Base-by-base conservation (phyloP, 2,888 invertebrate genomes). In the Plusia festucae region DNA sequence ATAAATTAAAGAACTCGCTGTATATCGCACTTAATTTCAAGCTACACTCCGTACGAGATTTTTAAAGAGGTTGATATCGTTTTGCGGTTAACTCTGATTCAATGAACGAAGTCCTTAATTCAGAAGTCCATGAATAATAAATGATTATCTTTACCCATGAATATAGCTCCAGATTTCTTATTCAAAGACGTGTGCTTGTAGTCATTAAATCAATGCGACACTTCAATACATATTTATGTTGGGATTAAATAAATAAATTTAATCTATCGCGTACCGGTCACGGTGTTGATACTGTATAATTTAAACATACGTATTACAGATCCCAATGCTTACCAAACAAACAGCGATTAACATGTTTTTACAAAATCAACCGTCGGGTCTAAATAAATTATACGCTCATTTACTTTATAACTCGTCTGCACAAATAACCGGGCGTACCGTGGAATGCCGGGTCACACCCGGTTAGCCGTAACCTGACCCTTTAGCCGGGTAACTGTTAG, bases 351-450 rank as follows among this genome's bases (percentile, higher is more conserved):
- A 67, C 80, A 81, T 81, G 82, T 71, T 80, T 81, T 72, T 67
- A 66, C 60, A 53, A 68, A 72, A 82, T 78, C 78, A 76, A 78
- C 82, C 67, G 69, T 65, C 46, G 64, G 64, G 68, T 71, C 65
- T 78, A 83, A 79, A 76, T 74, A 74, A 82, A 83, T 81, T 82
- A 74, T 64, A 60, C 73, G 68, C 73, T 73, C 82, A 78, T 82
- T 83, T 79, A 76, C 73, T 68, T 79, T 73, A 67, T 70, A 79
- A 79, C 74, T 78, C 69, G 70, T 78, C 70, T 79, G 70, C 60
- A 70, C 71, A 79, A 79, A 83, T 68, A 82, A 68, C 60, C 65
- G 53, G 73, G 72, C 51, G 51, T 62, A 65, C 57, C 60, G 18
- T 49, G 46, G 46, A 49, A 49, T 49, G 46, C 20, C 18, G 18